Evolutionary conservation across 1,140 invertebrate genomes (phyloP).

Genomic region (Bombus waltoni): DNA sequence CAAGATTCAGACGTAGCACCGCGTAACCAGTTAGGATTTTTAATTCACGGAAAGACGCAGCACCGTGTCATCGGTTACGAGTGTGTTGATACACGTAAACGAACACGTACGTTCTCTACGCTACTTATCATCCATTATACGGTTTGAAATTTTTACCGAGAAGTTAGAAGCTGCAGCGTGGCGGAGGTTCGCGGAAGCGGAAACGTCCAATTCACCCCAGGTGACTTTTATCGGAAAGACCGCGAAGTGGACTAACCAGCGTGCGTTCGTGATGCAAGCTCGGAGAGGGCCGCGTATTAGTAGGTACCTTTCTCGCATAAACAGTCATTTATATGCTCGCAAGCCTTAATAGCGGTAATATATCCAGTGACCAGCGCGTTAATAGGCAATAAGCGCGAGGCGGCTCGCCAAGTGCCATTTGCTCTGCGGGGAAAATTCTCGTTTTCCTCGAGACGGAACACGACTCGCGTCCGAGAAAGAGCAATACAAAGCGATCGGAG

Average conservation of each 20-base stretch:
- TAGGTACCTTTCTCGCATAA: slow-evolving; percentile 21
- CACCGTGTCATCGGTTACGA: neutral
- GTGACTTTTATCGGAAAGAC: slow-evolving; percentile 5
- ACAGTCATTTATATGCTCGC: slow-evolving; percentile 38
- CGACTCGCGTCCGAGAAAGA: neutral
- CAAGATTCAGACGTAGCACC: neutral
- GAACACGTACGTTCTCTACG: neutral
- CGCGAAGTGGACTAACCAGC: slow-evolving; percentile 4
- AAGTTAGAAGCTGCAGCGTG: neutral
- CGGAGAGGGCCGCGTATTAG: neutral
- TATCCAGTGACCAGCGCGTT: slow-evolving; percentile 41
- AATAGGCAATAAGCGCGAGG: slow-evolving; percentile 36
- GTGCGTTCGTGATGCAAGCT: neutral
- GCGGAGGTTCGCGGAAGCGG: slow-evolving; percentile 28
- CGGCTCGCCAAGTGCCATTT: neutral
- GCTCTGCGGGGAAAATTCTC: slow-evolving; percentile 7
- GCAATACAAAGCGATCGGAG: neutral
- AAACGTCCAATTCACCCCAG: neutral
- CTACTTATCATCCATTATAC: neutral
- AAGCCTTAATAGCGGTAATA: slow-evolving; percentile 36
- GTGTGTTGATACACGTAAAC: neutral
- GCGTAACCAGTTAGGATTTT: neutral
- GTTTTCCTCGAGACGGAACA: slow-evolving; percentile 7
- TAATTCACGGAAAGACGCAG: neutral
- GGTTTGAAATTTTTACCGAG: neutral